Evolutionary conservation across 2,888 invertebrate species (phyloP).

Genomic region (Chalcis sispes): DNA sequence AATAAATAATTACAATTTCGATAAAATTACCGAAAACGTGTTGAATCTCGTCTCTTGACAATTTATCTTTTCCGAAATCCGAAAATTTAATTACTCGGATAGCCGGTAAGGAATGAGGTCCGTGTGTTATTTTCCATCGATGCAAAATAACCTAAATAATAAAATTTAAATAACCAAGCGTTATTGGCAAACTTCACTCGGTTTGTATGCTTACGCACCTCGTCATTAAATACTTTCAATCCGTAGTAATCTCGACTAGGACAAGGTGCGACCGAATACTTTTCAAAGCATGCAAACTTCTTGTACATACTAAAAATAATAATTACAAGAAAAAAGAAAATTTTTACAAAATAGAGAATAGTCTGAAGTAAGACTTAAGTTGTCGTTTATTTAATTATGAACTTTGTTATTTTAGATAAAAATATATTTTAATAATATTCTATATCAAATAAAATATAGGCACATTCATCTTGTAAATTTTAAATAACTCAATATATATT

Average conservation of each 20-base stretch:
- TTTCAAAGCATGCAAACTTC: constrained; percentile 66
- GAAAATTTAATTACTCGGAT: constrained; percentile 59
- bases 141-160: constrained; percentile 67
- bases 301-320: constrained; percentile 62
- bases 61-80: constrained; percentile 64
- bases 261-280: constrained; percentile 70
- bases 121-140: constrained; percentile 70
- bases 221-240: constrained; percentile 64
- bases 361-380: constrained; percentile 35
- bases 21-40: constrained; percentile 66
- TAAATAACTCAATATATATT: neutral
- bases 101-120: constrained; percentile 67
- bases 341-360: constrained; percentile 1
- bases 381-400: constrained; percentile 20
- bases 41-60: constrained; percentile 66
- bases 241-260: constrained; percentile 73
- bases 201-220: constrained; percentile 64
- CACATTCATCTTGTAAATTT: neutral
- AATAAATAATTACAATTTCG: neutral
- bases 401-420: neutral
- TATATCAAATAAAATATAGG: no score
- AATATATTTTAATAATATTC: neutral
- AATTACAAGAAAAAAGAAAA: constrained; percentile 22
- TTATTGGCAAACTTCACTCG: no score
- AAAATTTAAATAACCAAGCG: neutral